Conservation (phyloP, 2,888 invertebrate species). For the Pegoplata infirma region DNA sequence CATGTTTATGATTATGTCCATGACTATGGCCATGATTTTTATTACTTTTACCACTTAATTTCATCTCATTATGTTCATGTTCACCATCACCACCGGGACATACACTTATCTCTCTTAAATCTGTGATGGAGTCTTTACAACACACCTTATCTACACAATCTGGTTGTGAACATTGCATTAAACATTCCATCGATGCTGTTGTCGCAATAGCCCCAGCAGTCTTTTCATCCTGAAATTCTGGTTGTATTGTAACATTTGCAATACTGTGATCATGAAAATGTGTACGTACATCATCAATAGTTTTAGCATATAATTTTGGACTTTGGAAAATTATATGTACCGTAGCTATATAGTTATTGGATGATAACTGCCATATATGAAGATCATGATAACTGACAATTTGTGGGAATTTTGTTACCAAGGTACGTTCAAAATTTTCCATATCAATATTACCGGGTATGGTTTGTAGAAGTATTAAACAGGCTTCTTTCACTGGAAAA, state of each 20-base stretch:
- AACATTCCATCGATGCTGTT: conserved; percentile 71
- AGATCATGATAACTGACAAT: conserved; percentile 90
- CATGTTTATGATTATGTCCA: conserved; percentile 32
- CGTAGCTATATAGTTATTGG: conserved; percentile 88
- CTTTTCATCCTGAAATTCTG: conserved; percentile 83
- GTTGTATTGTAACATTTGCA: conserved; percentile 90
- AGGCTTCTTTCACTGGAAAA: conserved; percentile 89
- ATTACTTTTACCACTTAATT: neutral
- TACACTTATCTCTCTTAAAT: conserved; percentile 70
- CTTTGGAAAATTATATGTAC: conserved; percentile 88
- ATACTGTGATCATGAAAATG: conserved; percentile 91
- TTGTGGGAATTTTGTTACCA: conserved; percentile 83
- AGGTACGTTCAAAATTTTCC: conserved; percentile 82
- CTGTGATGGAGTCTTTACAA: conserved; percentile 72
- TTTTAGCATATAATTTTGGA: conserved; percentile 81
- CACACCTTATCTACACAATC: conserved; percentile 76
- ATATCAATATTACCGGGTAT: conserved; percentile 94
- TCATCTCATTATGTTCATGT: conserved; percentile 11
- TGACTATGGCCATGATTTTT: conserved; percentile 33
- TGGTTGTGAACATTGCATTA: conserved; percentile 72
- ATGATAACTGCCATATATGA: conserved; percentile 92
- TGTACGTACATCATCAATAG: conserved; percentile 82
- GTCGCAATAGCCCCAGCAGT: conserved; percentile 64
- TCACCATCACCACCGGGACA: conserved; percentile 59
- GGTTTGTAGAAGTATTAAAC: conserved; percentile 92